A percentile compares a stretch with the other conserved stretches of the same genome.
phyloP scores from a whole-genome alignment of 2,113 vertebrate genomes.

The Platichthys flesus region DNA sequence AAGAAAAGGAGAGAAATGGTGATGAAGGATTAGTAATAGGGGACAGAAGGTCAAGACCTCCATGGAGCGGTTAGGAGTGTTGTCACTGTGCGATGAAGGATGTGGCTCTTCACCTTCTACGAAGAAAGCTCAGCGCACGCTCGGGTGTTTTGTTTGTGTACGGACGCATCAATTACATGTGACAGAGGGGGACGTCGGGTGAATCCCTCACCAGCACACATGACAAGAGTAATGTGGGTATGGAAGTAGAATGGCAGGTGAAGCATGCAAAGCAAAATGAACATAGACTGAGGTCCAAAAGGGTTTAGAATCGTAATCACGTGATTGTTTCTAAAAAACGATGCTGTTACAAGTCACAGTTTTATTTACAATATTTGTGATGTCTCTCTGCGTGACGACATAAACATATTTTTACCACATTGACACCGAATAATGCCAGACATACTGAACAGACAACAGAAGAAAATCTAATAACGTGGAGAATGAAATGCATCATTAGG shows the following conservation, averaged over 20 bases:
- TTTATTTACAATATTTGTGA: background rate
- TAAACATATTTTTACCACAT: background rate
- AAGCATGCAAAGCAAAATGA: conserved; percentile 19
- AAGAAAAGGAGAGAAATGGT: conserved; percentile 34
- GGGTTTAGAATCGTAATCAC: background rate
- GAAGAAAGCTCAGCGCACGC: conserved; percentile 5
- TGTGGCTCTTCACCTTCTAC: conserved; percentile 22
- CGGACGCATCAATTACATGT: conserved; percentile 43
- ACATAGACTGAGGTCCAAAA: background rate
- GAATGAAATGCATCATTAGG: conserved; percentile 59
- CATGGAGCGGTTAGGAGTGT: conserved; percentile 2
- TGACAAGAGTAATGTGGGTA: conserved; percentile 42
- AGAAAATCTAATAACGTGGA: conserved; percentile 26
- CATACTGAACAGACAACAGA: background rate
- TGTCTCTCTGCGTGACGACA: background rate
- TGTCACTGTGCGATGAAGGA: conserved; percentile 26
- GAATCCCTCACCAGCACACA: conserved; percentile 24
- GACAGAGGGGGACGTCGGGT: conserved; percentile 28
- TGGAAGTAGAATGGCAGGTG: conserved; percentile 44
- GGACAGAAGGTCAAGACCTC: conserved; percentile 27
- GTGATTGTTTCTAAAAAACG: background rate
- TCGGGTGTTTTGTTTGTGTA: conserved; percentile 32
- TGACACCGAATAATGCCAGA: background rate
- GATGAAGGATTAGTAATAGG: conserved; percentile 67
- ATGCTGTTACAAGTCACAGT: background rate